phyloP scores from a whole-genome alignment of 2,888 invertebrate genomes.

The Drosophila robusta region DNA sequence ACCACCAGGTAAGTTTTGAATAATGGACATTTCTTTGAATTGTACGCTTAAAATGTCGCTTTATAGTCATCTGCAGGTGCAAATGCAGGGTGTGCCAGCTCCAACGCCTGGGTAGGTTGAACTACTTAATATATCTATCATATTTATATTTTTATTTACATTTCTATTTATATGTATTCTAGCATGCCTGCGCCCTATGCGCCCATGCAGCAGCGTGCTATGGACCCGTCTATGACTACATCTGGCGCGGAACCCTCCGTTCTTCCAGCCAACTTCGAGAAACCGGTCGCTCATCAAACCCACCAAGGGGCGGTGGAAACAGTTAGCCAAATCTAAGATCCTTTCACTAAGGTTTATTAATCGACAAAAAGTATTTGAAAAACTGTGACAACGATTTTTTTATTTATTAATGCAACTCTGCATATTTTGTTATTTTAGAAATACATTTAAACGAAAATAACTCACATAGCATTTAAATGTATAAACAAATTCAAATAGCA shows the following conservation, averaged over 20 bases:
- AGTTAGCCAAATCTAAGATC: conserved; percentile 41
- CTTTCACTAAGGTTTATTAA: neutral
- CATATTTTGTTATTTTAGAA: neutral
- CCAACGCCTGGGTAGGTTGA: conserved; percentile 12
- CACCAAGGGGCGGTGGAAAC: conserved; percentile 51
- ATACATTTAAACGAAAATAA: neutral
- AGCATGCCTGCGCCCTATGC: conserved; percentile 6
- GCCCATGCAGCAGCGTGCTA: conserved; percentile 8
- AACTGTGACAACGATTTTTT: conserved; percentile 2
- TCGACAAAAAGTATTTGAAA: neutral
- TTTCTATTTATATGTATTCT: neutral
- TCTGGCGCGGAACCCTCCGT: neutral
- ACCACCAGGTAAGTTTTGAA: conserved; percentile 9
- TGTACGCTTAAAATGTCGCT: neutral
- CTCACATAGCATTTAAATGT: neutral
- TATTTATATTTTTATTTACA: neutral
- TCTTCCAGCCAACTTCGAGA: conserved; percentile 9
- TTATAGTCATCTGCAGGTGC: conserved; percentile 28
- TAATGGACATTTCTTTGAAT: neutral
- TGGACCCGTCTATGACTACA: neutral
- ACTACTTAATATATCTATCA: too few relatives aligned
- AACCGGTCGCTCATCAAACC: conserved; percentile 3
- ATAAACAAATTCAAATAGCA: neutral
- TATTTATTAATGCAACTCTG: neutral
- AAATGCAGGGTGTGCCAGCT: conserved; percentile 5